These are phyloP conservation scores for Dreissena rostriformis DNA, from an alignment of 1,140 invertebrate species.

Conservation along the genomic window DNA sequence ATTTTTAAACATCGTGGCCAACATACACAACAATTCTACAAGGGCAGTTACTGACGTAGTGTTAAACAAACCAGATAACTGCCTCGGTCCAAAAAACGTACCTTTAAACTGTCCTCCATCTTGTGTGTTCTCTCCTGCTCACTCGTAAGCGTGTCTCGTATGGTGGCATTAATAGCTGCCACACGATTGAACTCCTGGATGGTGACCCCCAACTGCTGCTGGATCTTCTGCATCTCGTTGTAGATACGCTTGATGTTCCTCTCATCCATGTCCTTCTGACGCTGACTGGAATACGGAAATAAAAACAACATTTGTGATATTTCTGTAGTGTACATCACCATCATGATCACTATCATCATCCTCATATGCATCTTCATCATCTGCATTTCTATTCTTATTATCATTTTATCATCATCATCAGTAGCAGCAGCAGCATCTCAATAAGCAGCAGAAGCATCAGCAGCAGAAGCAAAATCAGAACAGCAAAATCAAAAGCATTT, in stretches of 20 bases:
- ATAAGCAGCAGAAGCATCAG: too few relatives aligned
- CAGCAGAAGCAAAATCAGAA: too few relatives aligned
- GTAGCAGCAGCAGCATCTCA: too few relatives aligned
- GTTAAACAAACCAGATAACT: background rate
- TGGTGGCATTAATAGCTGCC: conserved; percentile 61
- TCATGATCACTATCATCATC: too few relatives aligned
- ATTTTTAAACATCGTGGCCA: background rate
- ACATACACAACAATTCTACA: background rate
- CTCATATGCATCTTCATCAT: too few relatives aligned
- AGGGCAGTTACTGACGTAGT: background rate
- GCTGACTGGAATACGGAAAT: conserved; percentile 59
- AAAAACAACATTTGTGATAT: too few relatives aligned
- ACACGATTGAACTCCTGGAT: conserved; percentile 73
- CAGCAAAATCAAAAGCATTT: too few relatives aligned
- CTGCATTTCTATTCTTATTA: too few relatives aligned
- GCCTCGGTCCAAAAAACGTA: conserved; percentile 26
- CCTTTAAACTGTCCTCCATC: conserved; percentile 77
- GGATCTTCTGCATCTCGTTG: conserved; percentile 69
- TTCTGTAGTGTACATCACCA: too few relatives aligned
- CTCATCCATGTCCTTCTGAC: conserved; percentile 74
- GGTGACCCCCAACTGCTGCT: conserved; percentile 67
- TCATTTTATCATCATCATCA: too few relatives aligned
- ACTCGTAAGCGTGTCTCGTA: conserved; percentile 68
- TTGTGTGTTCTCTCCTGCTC: conserved; percentile 74
- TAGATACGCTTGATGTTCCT: conserved; percentile 75